Conservation (phyloP, 2,888 invertebrate species). For the Eupeodes luniger region DNA sequence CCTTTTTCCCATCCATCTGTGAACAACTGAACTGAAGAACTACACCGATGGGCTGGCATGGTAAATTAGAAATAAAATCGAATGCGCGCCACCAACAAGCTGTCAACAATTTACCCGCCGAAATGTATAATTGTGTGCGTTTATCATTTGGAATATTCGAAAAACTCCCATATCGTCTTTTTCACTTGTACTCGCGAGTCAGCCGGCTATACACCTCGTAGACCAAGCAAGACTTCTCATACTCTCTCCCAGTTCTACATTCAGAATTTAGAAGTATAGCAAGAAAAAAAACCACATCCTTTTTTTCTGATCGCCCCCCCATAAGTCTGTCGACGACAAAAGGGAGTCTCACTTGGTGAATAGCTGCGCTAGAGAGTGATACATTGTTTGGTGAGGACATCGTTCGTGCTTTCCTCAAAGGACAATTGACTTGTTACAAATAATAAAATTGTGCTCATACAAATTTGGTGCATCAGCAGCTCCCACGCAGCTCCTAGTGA, state of each 20-base stretch:
- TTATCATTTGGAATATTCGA: conserved; percentile 45
- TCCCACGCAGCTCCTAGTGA: conserved; percentile 67
- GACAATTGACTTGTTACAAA: conserved; percentile 1
- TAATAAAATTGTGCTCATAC: conserved; percentile 25
- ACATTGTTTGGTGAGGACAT: conserved; percentile 26
- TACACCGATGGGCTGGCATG: conserved; percentile 30
- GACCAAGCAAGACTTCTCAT: not conserved
- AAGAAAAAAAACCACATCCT: conserved; percentile 51
- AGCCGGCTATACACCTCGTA: conserved; percentile 57
- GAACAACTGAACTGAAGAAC: not conserved
- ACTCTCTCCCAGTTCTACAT: conserved; percentile 51
- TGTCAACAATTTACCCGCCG: conserved; percentile 75
- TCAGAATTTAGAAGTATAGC: conserved; percentile 24
- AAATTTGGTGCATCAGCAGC: conserved; percentile 67
- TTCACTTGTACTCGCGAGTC: conserved; percentile 52
- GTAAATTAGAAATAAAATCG: not conserved
- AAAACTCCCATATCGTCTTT: conserved; percentile 42
- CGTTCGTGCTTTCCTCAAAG: conserved; percentile 11
- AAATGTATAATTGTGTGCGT: conserved; percentile 62
- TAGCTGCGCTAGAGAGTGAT: conserved; percentile 57
- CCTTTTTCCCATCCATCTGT: conserved; percentile 27
- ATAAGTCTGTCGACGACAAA: conserved; percentile 6
- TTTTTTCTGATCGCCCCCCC: conserved; percentile 43
- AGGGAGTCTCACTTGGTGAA: conserved; percentile 61
- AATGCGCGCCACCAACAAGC: conserved; percentile 55